A percentile compares a stretch with the other conserved stretches of the same genome.
Evolutionary conservation across 2,888 invertebrate species (phyloP).

Genomic region (Frankliniella intonsa): DNA sequence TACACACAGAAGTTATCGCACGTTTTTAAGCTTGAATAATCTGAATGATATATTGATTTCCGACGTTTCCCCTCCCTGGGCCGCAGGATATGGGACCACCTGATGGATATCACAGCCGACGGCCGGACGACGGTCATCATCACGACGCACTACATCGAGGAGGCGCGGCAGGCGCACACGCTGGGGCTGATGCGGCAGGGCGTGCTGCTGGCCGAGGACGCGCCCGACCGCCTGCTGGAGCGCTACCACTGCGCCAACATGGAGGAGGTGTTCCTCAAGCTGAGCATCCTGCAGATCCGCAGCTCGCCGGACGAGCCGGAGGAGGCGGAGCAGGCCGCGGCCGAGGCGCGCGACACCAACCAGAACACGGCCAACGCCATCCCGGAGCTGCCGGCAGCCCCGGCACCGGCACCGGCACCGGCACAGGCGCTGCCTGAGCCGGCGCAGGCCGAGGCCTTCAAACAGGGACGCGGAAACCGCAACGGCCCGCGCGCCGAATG

Average conservation of each 20-base stretch:
- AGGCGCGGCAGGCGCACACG: constrained; percentile 39
- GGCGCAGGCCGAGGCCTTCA: background rate
- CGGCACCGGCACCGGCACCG: background rate
- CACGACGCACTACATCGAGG: constrained; percentile 41
- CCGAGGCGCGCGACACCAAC: background rate
- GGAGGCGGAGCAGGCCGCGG: background rate
- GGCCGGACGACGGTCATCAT: constrained; percentile 41
- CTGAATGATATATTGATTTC: background rate
- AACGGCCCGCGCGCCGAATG: too few species aligned
- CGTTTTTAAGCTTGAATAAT: background rate
- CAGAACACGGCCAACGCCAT: background rate
- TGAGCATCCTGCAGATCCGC: constrained; percentile 42
- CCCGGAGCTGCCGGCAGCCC: background rate
- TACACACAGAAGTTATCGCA: background rate
- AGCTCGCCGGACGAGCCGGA: background rate
- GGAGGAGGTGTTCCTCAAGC: constrained; percentile 51
- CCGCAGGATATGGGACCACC: constrained; percentile 40
- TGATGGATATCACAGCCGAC: constrained; percentile 38
- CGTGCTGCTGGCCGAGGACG: constrained; percentile 49
- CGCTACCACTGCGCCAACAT: constrained; percentile 43
- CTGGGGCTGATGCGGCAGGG: constrained; percentile 54
- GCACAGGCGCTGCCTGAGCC: background rate
- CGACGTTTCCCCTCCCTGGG: background rate
- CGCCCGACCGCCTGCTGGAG: constrained; percentile 46
- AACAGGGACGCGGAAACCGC: background rate